Evolutionary conservation across 1,140 invertebrate genomes (phyloP), one percentile per base, ranked within the genome.

Genomic region (Archivesica marissinica): DNA sequence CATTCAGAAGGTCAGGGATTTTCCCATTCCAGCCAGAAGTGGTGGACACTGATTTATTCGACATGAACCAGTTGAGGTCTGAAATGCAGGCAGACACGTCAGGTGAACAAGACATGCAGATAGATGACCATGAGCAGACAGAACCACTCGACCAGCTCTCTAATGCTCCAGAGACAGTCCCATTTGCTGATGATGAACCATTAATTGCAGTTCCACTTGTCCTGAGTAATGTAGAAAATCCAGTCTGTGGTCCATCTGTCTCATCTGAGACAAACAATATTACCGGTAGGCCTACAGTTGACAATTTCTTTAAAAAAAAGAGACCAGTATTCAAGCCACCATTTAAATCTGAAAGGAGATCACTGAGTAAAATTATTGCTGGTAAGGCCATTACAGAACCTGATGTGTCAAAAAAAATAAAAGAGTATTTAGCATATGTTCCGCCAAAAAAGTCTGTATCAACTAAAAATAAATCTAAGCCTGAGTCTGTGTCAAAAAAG

Each of bases 1-100:
- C 78, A 33, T 80, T 80, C 59, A 4, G n/a, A 20, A 80, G 70
- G 28, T 68, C 54, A 20, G 61, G 78, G 3, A 35, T 80, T 1
- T 80, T 2, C 25, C 61, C 72, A 4, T 75, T 70, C 13, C 23
- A 66, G 6, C 61, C 61, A 59, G 54, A 59, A 2, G 15, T 59
- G 9, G 54, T 59, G 4, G 25, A 59, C 3, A 59, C 54, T 59
- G 4, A 3, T 15, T 59, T 59, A 28, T 59, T 59, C n/a, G 9
- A 28, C 23, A 59, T 28, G 6, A 59, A 59, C n/a, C 9, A 59
- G 25, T 28, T 59, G 23, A 23, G 54, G 25, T 23, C 54, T 4
- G 25, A 28, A 9, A 2, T 59, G 25, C 1, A 4, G 9, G 54
- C n/a, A 59, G 15, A 23, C 1, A 4, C 9, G 25, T 9, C n/a